These are phyloP conservation scores for Listrodromus nycthemerus DNA, from an alignment of 2,888 invertebrate species.

Conservation along the genomic window DNA sequence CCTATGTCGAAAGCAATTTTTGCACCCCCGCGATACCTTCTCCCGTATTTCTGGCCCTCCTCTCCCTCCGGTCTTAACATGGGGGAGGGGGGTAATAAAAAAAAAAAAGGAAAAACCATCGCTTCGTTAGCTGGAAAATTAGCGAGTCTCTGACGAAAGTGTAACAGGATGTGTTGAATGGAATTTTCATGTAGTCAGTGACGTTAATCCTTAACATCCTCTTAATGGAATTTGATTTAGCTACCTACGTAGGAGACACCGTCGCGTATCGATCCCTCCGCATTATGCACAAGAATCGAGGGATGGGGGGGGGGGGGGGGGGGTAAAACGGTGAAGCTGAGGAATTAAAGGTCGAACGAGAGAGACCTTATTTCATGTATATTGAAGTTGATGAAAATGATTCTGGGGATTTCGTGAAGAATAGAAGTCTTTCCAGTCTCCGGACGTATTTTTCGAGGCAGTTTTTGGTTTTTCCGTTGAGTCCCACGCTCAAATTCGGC, in stretches of 20 bases:
- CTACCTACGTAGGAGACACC: background rate
- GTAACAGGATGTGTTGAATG: constrained; percentile 9
- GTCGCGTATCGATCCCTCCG: background rate
- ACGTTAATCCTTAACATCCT: background rate
- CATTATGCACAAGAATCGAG: no score
- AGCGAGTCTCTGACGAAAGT: background rate
- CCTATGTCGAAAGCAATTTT: constrained; percentile 49
- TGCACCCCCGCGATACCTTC: constrained; percentile 10
- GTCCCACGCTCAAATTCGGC: no score
- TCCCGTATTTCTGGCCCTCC: background rate
- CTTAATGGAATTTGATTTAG: background rate
- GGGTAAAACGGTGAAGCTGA: no score
- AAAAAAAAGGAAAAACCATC: background rate
- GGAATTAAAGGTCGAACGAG: no score
- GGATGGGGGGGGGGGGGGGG: no score
- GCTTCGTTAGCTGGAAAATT: background rate
- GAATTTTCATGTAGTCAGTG: background rate
- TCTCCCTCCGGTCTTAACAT: background rate
- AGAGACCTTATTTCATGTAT: no score
- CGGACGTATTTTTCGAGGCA: no score
- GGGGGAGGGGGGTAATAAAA: background rate
- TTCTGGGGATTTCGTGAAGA: no score
- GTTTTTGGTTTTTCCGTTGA: no score
- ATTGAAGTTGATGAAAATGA: no score
- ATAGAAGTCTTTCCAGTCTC: no score